Conservation (phyloP, 1,140 invertebrate species). For the Agrypnia vestita region DNA sequence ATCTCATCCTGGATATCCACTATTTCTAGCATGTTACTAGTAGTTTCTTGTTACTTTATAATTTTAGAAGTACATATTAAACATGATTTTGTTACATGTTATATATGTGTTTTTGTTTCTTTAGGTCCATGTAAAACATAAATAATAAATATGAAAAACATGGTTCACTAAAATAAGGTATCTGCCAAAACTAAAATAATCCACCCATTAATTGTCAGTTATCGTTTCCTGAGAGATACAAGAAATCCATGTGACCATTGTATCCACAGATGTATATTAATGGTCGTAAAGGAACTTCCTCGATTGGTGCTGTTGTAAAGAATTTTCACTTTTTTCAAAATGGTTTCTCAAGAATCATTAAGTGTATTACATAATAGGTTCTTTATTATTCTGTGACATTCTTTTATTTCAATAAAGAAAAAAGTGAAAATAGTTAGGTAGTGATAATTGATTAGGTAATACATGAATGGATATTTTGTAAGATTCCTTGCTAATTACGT, state of each 20-base stretch:
- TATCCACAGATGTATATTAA: background rate
- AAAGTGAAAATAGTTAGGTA: conserved; percentile 34
- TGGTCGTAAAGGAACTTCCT: conserved; percentile 10
- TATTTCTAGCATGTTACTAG: no score
- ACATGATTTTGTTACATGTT: no score
- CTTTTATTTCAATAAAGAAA: background rate
- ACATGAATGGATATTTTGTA: background rate
- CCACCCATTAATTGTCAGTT: conserved; percentile 4
- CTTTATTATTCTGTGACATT: background rate
- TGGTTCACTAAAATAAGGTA: background rate
- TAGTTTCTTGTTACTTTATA: no score
- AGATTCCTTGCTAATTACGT: conserved; percentile 13
- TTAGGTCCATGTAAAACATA: no score
- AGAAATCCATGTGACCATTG: background rate
- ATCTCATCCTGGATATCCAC: no score
- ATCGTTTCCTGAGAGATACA: conserved; percentile 7
- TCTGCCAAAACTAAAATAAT: conserved; percentile 15
- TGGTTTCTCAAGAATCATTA: background rate
- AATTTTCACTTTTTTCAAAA: conserved; percentile 21
- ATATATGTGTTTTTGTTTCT: no score
- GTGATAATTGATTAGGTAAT: conserved; percentile 13
- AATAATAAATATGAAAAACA: no score
- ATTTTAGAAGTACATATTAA: no score
- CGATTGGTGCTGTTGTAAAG: conserved; percentile 32
- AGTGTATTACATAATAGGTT: background rate